These are phyloP conservation scores for Laticauda colubrina DNA, from an alignment of 2,113 vertebrate genomes.

Conservation along the genomic window DNA sequence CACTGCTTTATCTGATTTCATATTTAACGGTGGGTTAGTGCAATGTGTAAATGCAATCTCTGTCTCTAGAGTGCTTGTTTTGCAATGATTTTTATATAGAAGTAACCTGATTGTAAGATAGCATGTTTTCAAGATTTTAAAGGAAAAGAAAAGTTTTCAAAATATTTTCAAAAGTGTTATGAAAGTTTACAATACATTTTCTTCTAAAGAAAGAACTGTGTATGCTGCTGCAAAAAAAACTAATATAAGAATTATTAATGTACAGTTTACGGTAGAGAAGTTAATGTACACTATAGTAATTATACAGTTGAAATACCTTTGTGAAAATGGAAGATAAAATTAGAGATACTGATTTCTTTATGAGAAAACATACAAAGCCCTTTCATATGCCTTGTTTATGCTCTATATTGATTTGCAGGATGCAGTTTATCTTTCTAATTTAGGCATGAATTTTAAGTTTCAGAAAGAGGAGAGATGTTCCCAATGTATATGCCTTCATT, in stretches of 20 bases:
- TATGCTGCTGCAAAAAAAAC: background rate
- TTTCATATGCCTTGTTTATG: constrained; percentile 47
- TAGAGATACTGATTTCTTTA: constrained; percentile 14
- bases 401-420: constrained; percentile 45
- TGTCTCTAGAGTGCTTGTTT: background rate
- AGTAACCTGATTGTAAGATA: background rate
- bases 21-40: too few species aligned
- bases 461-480: constrained; percentile 34
- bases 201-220: background rate
- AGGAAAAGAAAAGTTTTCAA: background rate
- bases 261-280: background rate
- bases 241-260: background rate
- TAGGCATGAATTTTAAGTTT: constrained; percentile 46
- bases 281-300: background rate
- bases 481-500: constrained; percentile 48
- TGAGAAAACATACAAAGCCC: constrained; percentile 18
- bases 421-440: constrained; percentile 31
- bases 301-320: background rate
- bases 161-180: background rate
- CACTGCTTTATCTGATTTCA: too few species aligned
- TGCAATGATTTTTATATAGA: background rate
- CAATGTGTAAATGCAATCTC: background rate
- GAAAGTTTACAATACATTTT: background rate
- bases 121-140: background rate
- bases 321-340: background rate